Evolutionary conservation across 1,140 invertebrate genomes (phyloP).

Genomic region (Macrobrachium rosenbergii): DNA sequence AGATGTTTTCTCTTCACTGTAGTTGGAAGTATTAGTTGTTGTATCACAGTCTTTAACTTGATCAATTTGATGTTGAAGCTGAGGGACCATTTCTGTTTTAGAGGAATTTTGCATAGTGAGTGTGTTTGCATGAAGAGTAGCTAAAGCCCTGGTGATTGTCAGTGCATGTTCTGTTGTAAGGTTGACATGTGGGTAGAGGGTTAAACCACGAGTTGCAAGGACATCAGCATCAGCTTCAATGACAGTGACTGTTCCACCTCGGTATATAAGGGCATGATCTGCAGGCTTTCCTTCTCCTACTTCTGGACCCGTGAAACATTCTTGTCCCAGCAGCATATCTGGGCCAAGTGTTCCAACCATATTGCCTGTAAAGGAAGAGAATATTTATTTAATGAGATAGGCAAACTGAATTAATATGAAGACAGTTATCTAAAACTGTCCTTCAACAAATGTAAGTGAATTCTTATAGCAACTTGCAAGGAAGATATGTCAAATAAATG

Average conservation of each 20-base stretch:
- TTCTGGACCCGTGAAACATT: constrained; percentile 23
- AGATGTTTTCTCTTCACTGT: background rate
- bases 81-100: background rate
- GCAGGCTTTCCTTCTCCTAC: constrained; percentile 27
- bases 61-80: constrained; percentile 5
- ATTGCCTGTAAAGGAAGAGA: constrained; percentile 24
- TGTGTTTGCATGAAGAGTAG: constrained; percentile 53
- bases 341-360: constrained; percentile 30
- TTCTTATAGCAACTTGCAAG: background rate
- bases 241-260: constrained; percentile 28
- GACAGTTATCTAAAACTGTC: background rate
- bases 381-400: background rate
- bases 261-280: constrained; percentile 35
- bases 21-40: background rate
- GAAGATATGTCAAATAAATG: background rate
- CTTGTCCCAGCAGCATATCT: constrained; percentile 26
- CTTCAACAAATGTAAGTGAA: background rate
- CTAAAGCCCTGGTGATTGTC: constrained; percentile 55
- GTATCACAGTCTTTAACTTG: background rate
- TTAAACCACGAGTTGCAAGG: constrained; percentile 32
- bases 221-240: constrained; percentile 19
- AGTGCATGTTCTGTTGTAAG: constrained; percentile 59
- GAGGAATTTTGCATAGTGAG: constrained; percentile 23
- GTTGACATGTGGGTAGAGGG: constrained; percentile 47
- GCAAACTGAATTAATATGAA: background rate